Base-by-base conservation (phyloP, 2,888 invertebrate species). In the Zygaena filipendulae region DNA sequence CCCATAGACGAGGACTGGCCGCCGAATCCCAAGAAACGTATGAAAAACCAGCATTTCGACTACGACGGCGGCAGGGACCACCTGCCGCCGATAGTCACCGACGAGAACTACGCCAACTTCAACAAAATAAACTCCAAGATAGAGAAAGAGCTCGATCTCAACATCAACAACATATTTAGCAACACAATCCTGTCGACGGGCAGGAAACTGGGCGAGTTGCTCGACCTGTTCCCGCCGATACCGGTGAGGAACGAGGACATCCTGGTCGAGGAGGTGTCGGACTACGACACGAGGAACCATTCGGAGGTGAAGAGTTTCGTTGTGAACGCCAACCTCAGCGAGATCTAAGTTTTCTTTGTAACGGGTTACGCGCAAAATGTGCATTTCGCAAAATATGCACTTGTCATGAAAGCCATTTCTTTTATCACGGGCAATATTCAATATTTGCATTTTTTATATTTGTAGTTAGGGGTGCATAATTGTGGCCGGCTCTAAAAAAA, bases 1-100 rank as follows among this genome's bases (percentile, higher is more conserved):
- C 83, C 84, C 3, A 68, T 84, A 29, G 84, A 84, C 41, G 84
- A 84, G 39, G 81, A 81, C 44, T 83, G 83, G 83, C 84, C 84
- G 0, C 84, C 84, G 0, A 82, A 79, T 26, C 50, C 68, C 20
- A 75, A 75, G 42, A 70, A 74, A 30, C 67, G 75, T 14, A 72
- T 77, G 61, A 79, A 77, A 70, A 70, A 64, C 23, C 45, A 62
- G 2, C 59, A 77, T 27, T 77, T 79, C 33, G 72, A 75, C 39
- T 64, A 60, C 44, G 74, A 58, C 4, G 68, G 74, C 32, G 80
- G 75, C 2, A 52, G 52, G 25, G 74, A 74, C 8, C 75, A 66
- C 37, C 44, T 75, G 22, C 57, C 68, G 3, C 72, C 75, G 3
- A 60, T 72, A 35, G 60, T 79, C 40, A 75, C 64, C 28, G 59